Conservation (phyloP, 2,888 invertebrate genomes). For the Aphidius colemani region DNA sequence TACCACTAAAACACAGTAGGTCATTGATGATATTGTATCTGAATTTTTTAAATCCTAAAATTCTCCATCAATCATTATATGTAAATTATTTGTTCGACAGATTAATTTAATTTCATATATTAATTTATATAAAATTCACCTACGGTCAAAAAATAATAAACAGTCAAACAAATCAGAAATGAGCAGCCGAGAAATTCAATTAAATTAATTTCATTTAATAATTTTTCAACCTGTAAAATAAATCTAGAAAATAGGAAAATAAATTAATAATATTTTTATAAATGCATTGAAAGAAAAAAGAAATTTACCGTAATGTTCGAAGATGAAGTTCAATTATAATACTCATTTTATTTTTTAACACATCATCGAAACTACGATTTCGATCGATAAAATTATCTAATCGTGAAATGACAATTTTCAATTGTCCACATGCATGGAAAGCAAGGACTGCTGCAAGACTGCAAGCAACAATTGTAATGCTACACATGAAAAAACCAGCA, state of each 20-base stretch:
- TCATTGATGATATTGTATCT: constrained; percentile 26
- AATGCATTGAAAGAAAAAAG: not conserved
- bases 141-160: constrained; percentile 38
- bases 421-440: constrained; percentile 43
- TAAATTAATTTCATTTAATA: constrained; percentile 35
- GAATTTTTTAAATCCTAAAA: constrained; percentile 29
- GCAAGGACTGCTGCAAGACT: constrained; percentile 41
- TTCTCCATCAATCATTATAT: constrained; percentile 2
- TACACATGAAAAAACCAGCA: constrained; percentile 39
- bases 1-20: constrained; percentile 26
- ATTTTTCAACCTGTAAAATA: constrained; percentile 26
- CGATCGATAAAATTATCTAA: constrained; percentile 33
- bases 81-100: not conserved
- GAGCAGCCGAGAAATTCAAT: constrained; percentile 39
- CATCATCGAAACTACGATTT: not conserved
- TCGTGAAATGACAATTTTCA: constrained; percentile 29
- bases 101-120: not conserved
- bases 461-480: constrained; percentile 38
- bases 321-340: constrained; percentile 42
- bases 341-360: constrained; percentile 27
- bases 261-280: not conserved
- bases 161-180: constrained; percentile 37
- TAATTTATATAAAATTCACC: constrained; percentile 9
- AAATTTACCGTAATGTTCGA: constrained; percentile 21
- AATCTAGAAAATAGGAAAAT: constrained; percentile 26